Evolutionary conservation across 64 coral and sea anemone species (phyloP).

Genomic region (Stichodactyla helianthus): DNA sequence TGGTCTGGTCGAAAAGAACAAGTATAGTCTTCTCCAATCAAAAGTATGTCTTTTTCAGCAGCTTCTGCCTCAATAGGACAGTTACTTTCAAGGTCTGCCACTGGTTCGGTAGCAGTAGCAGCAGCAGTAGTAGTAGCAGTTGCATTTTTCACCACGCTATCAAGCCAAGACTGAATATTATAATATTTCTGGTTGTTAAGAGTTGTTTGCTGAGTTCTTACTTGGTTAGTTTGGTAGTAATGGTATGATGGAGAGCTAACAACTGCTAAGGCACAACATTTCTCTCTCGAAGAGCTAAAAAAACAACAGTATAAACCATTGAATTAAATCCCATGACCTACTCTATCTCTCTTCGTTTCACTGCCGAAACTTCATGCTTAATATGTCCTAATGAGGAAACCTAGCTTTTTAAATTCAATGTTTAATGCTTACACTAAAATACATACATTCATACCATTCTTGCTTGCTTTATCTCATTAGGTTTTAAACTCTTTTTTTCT

Average conservation of each 20-base stretch:
- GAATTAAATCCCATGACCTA: no score
- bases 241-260: not conserved
- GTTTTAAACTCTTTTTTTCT: not conserved
- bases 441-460: not conserved
- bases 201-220: not conserved
- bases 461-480: not conserved
- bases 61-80: not conserved
- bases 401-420: no score
- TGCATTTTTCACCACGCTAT: not conserved
- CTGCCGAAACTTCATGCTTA: no score
- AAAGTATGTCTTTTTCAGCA: not conserved
- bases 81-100: not conserved
- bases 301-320: no score
- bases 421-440: no score
- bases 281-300: no score
- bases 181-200: not conserved
- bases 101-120: not conserved
- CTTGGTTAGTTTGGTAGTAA: not conserved
- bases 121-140: not conserved
- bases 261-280: no score
- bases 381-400: no score
- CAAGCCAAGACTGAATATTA: slow-evolving; percentile 5
- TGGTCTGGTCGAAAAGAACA: not conserved
- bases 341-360: no score
- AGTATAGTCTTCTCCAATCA: not conserved